phyloP scores from a whole-genome alignment of 2,888 invertebrate genomes.

The Mystacides longicornis region DNA sequence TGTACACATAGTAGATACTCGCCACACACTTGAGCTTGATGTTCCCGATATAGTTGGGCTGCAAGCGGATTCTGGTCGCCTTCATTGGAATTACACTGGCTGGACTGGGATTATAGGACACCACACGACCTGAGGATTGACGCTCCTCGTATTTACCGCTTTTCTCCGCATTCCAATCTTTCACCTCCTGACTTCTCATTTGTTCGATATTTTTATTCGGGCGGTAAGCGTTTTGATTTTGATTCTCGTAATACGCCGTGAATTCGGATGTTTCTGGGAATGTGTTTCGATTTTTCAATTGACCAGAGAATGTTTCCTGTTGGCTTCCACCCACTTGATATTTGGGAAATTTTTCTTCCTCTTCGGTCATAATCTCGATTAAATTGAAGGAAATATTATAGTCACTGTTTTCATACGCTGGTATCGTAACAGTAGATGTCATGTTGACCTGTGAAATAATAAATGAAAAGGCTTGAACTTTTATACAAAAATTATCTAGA shows the following conservation, averaged over 20 bases:
- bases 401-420: conserved; percentile 21
- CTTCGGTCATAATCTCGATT: conserved; percentile 33
- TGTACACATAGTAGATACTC: conserved; percentile 52
- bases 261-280: conserved; percentile 22
- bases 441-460: conserved; percentile 15
- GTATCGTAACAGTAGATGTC: conserved; percentile 19
- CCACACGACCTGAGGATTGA: conserved; percentile 25
- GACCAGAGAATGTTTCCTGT: conserved; percentile 23
- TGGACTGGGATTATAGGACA: conserved; percentile 34
- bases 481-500: neutral
- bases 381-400: conserved; percentile 35
- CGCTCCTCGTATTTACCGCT: neutral
- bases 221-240: neutral
- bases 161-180: neutral
- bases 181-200: conserved; percentile 3
- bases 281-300: conserved; percentile 20
- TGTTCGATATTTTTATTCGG: conserved; percentile 3
- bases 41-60: conserved; percentile 39
- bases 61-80: conserved; percentile 36
- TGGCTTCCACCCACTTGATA: conserved; percentile 25
- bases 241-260: conserved; percentile 15
- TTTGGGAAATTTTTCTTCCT: conserved; percentile 19
- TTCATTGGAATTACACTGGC: conserved; percentile 36
- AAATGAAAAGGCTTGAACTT: neutral
- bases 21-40: conserved; percentile 52